These are phyloP conservation scores for Anoura caudifer DNA, from an alignment of 2,113 vertebrate genomes.

Conservation along the genomic window DNA sequence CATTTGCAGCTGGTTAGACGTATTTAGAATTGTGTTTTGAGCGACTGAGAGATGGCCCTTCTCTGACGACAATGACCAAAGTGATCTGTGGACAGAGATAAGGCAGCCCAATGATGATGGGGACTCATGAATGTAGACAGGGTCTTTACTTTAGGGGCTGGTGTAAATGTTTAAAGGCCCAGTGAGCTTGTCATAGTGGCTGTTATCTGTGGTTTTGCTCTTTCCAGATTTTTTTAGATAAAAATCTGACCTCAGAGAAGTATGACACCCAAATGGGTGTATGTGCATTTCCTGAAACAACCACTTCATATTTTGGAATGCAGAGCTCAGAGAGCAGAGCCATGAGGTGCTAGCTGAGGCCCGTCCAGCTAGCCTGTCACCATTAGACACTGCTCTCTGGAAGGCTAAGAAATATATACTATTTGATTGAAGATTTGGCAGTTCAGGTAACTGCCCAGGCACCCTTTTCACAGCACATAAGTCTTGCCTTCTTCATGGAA, in stretches of 20 bases:
- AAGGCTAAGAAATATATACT: slow-evolving; percentile 56
- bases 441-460: slow-evolving; percentile 36
- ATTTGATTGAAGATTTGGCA: slow-evolving; percentile 56
- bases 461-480: slow-evolving; percentile 54
- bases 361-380: neutral
- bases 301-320: neutral
- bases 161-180: neutral
- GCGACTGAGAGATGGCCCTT: neutral
- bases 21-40: neutral
- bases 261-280: neutral
- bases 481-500: slow-evolving; percentile 47
- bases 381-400: neutral
- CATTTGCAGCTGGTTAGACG: neutral
- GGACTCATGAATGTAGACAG: neutral
- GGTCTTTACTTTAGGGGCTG: neutral
- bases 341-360: neutral
- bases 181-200: neutral
- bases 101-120: slow-evolving; percentile 6
- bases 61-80: neutral
- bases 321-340: neutral
- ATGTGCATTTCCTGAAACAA: neutral
- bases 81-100: neutral
- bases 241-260: neutral
- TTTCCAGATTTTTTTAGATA: neutral
- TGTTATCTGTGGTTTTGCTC: neutral